Conservation (phyloP, 2,797 vertebrate species). For the Coreius guichenoti region DNA sequence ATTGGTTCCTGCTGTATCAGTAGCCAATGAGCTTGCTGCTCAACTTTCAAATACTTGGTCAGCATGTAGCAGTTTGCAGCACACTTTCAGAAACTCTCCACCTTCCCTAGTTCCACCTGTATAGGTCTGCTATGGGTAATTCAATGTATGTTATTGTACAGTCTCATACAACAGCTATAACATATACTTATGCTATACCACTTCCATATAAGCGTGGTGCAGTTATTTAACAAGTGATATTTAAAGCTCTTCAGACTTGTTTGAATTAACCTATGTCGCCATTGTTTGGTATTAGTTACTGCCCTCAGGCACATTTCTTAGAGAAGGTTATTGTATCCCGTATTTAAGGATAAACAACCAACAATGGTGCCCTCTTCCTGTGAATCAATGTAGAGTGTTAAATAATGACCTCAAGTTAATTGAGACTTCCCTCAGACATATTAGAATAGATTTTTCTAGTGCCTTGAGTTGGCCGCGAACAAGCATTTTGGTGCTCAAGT, state of each 20-base stretch:
- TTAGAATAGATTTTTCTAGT: constrained; percentile 50
- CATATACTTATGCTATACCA: not conserved
- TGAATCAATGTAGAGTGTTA: constrained; percentile 50
- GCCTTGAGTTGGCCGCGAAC: not conserved
- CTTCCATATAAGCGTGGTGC: not conserved
- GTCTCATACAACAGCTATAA: not conserved
- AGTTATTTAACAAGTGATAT: not conserved
- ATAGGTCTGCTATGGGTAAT: not conserved
- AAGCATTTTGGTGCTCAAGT: not conserved
- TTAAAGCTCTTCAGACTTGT: not conserved
- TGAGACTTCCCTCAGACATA: constrained; percentile 49
- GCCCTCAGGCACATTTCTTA: constrained; percentile 7
- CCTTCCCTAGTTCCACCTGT: not conserved
- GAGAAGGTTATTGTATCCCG: not conserved
- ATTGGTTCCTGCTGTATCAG: not conserved
- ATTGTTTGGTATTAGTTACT: constrained; percentile 14
- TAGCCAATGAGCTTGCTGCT: not conserved
- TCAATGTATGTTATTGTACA: not conserved
- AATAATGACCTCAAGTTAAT: constrained; percentile 49
- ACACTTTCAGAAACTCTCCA: not conserved
- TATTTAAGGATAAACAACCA: constrained; percentile 16
- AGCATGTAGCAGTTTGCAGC: not conserved
- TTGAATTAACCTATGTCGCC: not conserved
- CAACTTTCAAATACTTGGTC: constrained; percentile 1
- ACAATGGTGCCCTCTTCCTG: constrained; percentile 4